A percentile compares a stretch with the other conserved stretches of the same genome.
Evolutionary conservation across 2,797 vertebrate genomes (phyloP).

Genomic region (Oceanodroma leucorhoa): DNA sequence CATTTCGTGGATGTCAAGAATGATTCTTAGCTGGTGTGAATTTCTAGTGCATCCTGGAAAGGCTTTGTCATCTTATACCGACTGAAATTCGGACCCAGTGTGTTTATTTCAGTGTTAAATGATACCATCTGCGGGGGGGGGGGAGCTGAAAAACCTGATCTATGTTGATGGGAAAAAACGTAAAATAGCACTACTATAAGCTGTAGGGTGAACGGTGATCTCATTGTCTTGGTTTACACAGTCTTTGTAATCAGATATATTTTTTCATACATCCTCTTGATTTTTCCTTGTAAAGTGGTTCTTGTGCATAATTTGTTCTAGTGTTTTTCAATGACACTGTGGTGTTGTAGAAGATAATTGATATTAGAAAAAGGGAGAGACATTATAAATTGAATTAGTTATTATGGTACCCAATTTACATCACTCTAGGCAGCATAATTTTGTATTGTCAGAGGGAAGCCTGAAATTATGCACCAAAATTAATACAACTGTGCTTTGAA

Average conservation of each 20-base stretch:
- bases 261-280: not conserved
- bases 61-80: not conserved
- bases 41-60: not conserved
- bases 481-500: not conserved
- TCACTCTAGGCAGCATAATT: conserved; percentile 20
- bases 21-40: not conserved
- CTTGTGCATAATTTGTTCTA: not conserved
- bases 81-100: not conserved
- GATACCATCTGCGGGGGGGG: not conserved
- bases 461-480: conserved; percentile 1
- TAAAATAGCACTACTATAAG: not conserved
- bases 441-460: conserved; percentile 8
- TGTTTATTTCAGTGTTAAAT: not conserved
- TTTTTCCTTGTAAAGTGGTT: not conserved
- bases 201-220: not conserved
- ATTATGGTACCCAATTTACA: not conserved
- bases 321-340: not conserved
- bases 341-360: conserved; percentile 4
- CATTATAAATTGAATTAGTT: conserved; percentile 22
- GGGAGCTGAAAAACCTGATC: not conserved
- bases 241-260: not conserved
- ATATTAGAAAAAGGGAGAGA: conserved; percentile 2
- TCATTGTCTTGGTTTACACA: not conserved
- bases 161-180: not conserved
- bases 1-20: not conserved